Conservation (phyloP, 2,113 vertebrate genomes). For the Hippoglossus stenolepis region DNA sequence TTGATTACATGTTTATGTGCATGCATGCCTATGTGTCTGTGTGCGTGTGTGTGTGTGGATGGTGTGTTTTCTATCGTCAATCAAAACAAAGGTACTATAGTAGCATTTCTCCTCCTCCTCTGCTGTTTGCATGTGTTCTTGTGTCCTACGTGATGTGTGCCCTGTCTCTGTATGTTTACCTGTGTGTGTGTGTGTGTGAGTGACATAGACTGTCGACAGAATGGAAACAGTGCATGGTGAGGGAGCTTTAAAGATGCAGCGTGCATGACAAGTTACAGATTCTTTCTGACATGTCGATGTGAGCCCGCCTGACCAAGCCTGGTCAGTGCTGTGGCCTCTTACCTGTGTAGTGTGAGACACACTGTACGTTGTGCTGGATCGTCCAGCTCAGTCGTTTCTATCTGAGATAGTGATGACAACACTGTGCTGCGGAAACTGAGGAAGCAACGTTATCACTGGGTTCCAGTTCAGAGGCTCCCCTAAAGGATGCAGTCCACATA, state of each 20-base stretch:
- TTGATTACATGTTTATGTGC: constrained; percentile 57
- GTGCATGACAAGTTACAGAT: constrained; percentile 72
- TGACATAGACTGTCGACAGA: constrained; percentile 37
- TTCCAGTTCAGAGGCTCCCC: constrained; percentile 6
- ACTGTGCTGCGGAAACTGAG: background rate
- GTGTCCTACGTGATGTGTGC: constrained; percentile 22
- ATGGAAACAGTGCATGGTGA: constrained; percentile 50
- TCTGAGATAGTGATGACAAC: constrained; percentile 15
- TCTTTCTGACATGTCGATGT: constrained; percentile 55
- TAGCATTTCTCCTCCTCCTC: background rate
- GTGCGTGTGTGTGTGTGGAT: constrained; percentile 20
- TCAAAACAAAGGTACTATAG: constrained; percentile 11
- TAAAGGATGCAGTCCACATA: background rate
- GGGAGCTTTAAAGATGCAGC: constrained; percentile 71
- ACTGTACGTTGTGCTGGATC: background rate
- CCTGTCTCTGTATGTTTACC: constrained; percentile 49
- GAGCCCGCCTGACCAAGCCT: constrained; percentile 28
- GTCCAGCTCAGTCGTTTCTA: constrained; percentile 4
- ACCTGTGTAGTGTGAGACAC: constrained; percentile 17
- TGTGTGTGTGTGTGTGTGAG: constrained; percentile 9
- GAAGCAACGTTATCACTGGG: background rate
- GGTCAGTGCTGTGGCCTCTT: constrained; percentile 15
- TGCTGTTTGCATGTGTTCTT: constrained; percentile 26
- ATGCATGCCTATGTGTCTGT: constrained; percentile 24
- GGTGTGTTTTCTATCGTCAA: constrained; percentile 34